Conservation (phyloP, 2,888 invertebrate species). For the Parasteatoda lunata region DNA sequence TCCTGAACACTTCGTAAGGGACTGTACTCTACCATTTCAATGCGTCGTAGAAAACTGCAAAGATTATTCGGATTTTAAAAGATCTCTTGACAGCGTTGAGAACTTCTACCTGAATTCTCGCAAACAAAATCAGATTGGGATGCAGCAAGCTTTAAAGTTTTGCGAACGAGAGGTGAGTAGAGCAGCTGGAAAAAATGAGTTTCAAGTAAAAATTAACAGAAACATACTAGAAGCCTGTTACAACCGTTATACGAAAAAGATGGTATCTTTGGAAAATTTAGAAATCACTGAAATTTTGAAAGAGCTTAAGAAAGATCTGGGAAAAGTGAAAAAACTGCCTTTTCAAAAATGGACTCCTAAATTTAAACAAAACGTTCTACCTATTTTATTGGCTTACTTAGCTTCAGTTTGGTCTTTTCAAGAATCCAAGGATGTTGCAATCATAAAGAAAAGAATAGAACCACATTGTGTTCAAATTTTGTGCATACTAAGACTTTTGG, state of each 20-base stretch:
- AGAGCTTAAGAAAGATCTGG: not conserved
- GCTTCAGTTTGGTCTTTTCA: not conserved
- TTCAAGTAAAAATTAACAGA: not conserved
- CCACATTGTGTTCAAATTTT: conserved; percentile 3
- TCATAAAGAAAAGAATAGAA: not conserved
- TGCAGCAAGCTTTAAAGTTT: not conserved
- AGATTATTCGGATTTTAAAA: not conserved
- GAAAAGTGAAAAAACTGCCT: not conserved
- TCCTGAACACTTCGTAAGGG: too few species aligned
- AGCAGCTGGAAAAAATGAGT: not conserved
- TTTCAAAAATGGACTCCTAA: not conserved
- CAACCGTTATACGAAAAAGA: not conserved
- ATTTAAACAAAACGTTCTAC: not conserved
- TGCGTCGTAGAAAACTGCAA: too few species aligned
- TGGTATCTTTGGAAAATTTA: not conserved
- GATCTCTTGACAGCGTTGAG: not conserved
- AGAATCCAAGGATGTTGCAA: not conserved
- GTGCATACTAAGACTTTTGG: not conserved
- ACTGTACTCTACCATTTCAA: too few species aligned
- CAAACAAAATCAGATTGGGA: not conserved
- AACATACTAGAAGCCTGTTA: conserved; percentile 1
- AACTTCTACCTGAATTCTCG: not conserved
- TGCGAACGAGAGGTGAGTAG: not conserved
- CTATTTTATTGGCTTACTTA: not conserved
- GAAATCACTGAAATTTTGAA: not conserved